phyloP scores from a whole-genome alignment of 2,797 vertebrate species.

The Neosilurus mollespiculum region DNA sequence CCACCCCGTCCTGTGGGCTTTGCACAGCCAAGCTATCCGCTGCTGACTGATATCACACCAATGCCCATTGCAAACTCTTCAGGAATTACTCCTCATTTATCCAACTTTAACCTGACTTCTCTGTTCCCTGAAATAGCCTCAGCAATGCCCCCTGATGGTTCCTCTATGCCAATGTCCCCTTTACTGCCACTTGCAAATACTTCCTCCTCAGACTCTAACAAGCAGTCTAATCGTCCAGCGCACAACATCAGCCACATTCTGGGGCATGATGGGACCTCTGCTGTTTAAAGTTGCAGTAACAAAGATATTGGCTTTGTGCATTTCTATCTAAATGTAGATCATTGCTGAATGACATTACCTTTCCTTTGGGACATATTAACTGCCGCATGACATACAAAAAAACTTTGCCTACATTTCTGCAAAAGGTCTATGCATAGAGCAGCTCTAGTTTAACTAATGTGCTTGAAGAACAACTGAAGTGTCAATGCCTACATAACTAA shows the following conservation, averaged over 20 bases:
- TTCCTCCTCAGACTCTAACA: constrained; percentile 87
- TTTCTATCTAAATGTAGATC: background rate
- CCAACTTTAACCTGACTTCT: constrained; percentile 96
- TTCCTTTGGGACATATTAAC: background rate
- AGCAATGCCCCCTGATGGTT: constrained; percentile 90
- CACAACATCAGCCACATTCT: constrained; percentile 99
- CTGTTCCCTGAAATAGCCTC: constrained; percentile 97
- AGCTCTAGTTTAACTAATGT: background rate
- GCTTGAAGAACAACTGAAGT: constrained; percentile 23
- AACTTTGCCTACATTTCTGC: background rate
- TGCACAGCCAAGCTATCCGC: constrained; percentile 92
- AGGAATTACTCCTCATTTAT: constrained; percentile 86
- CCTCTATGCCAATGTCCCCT: constrained; percentile 92
- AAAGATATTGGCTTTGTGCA: background rate
- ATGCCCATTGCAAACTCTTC: constrained; percentile 94
- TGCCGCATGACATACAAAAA: background rate
- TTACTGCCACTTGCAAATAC: constrained; percentile 92
- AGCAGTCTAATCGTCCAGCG: constrained; percentile 94
- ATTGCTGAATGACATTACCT: background rate
- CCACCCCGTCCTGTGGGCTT: constrained; percentile 95
- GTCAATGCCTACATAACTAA: constrained; percentile 25
- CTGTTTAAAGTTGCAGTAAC: constrained; percentile 72
- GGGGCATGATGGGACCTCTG: constrained; percentile 96
- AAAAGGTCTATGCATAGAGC: constrained; percentile 3
- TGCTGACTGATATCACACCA: constrained; percentile 94